Evolutionary conservation across 1,140 invertebrate species (phyloP).

Genomic region (Drosophila tristis): DNA sequence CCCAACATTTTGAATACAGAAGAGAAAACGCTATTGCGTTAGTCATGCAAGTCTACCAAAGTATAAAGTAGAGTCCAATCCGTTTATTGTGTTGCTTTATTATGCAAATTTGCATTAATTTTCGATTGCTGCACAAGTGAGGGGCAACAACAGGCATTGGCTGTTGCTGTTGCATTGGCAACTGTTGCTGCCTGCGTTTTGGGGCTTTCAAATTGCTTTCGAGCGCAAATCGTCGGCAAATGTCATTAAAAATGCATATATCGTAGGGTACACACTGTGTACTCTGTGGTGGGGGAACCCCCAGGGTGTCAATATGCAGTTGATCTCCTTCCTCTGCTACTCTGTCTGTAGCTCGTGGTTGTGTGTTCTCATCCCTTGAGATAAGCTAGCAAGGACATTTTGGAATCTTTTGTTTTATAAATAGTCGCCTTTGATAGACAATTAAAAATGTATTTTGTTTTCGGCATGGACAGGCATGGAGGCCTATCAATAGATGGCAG

Average conservation of each 20-base stretch:
- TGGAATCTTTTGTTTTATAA: slow-evolving; percentile 62
- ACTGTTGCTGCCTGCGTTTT: slow-evolving; percentile 48
- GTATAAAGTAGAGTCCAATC: background rate
- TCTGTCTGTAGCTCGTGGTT: slow-evolving; percentile 2
- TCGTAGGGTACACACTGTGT: slow-evolving; percentile 11
- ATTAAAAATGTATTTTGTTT: slow-evolving; percentile 70
- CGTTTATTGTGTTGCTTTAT: slow-evolving; percentile 77
- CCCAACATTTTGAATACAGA: too few relatives aligned
- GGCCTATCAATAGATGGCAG: slow-evolving; percentile 67
- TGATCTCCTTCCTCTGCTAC: too few relatives aligned
- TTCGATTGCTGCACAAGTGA: slow-evolving; percentile 62
- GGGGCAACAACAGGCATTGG: slow-evolving; percentile 3
- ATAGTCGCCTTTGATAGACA: slow-evolving; percentile 69
- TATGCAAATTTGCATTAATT: slow-evolving; percentile 80
- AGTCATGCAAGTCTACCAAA: slow-evolving; percentile 56
- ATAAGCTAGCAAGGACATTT: slow-evolving; percentile 64
- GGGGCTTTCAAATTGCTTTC: slow-evolving; percentile 56
- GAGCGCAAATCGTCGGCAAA: slow-evolving; percentile 57
- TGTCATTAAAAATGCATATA: slow-evolving; percentile 65
- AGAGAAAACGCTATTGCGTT: slow-evolving; percentile 5
- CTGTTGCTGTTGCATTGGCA: slow-evolving; percentile 36
- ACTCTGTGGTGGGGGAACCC: background rate
- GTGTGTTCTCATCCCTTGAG: slow-evolving; percentile 17
- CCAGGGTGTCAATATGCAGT: background rate
- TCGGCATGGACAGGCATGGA: slow-evolving; percentile 23